Percentiles rank a stretch among this genome's conserved stretches.
Evolutionary conservation across 2,797 vertebrate species (phyloP).

Genomic region (Gadopsis bispinosus): DNA sequence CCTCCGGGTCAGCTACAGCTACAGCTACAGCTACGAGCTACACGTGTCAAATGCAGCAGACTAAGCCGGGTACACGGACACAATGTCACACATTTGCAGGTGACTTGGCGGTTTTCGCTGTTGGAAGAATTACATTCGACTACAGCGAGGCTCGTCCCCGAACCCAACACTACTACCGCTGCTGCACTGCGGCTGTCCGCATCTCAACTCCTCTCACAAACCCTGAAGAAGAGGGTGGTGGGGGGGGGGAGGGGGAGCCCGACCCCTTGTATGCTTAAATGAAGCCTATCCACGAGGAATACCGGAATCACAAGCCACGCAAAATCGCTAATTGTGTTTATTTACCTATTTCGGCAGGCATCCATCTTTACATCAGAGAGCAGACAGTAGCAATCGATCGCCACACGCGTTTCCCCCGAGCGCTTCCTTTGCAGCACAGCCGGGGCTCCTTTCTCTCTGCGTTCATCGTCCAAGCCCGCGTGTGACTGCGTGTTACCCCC

Average conservation of each 20-base stretch:
- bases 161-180: conserved; percentile 24
- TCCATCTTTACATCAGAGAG: conserved; percentile 82
- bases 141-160: conserved; percentile 46
- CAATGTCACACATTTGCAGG: background rate
- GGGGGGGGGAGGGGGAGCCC: background rate
- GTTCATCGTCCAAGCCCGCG: background rate
- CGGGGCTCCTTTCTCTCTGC: background rate
- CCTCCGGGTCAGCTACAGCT: conserved; percentile 3
- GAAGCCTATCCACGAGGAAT: background rate
- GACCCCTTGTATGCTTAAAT: accelerated
- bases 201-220: conserved; percentile 16
- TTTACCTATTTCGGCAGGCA: conserved; percentile 82
- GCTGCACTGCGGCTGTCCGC: conserved; percentile 76
- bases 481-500: conserved; percentile 20
- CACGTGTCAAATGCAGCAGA: background rate
- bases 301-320: conserved; percentile 3
- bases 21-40: background rate
- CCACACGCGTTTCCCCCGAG: conserved; percentile 39
- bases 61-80: background rate
- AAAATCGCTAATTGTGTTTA: conserved; percentile 73
- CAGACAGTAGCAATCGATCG: conserved; percentile 85
- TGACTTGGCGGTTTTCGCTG: conserved; percentile 10
- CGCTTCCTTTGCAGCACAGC: conserved; percentile 42
- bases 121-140: conserved; percentile 26
- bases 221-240: background rate